These are phyloP conservation scores for Apocrypta bakeri DNA, from an alignment of 1,140 invertebrate species.

Conservation along the genomic window DNA sequence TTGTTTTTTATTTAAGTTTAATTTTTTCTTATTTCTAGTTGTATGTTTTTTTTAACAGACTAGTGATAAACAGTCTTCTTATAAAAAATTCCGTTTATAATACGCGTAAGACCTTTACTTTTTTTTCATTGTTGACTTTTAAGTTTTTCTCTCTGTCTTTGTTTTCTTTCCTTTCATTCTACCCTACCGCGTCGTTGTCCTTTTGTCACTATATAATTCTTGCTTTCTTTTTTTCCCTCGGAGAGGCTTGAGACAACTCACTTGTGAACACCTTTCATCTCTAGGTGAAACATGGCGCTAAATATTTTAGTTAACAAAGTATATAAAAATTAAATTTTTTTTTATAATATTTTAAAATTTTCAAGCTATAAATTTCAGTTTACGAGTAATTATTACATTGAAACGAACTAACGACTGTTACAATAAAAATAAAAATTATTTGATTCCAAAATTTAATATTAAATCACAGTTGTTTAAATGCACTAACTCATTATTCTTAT, in stretches of 20 bases:
- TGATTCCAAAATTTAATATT: no score
- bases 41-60: neutral
- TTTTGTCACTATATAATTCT: conserved; percentile 28
- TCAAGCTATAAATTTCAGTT: no score
- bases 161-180: conserved; percentile 30
- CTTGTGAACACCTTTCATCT: conserved; percentile 24
- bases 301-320: no score
- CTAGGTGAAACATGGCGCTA: conserved; percentile 7
- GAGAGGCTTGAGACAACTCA: conserved; percentile 46
- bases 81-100: conserved; percentile 29
- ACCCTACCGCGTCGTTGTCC: conserved; percentile 28
- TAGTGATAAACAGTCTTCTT: conserved; percentile 13
- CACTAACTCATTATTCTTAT: no score
- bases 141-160: conserved; percentile 43
- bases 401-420: no score
- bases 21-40: neutral
- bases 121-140: conserved; percentile 28
- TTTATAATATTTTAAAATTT: no score
- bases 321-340: no score
- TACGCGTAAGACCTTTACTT: conserved; percentile 11
- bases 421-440: no score
- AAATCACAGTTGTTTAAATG: no score
- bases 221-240: conserved; percentile 40
- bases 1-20: conserved; percentile 46
- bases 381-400: no score